Percentiles rank a stretch among this genome's conserved stretches.
Conservation (phyloP, 2,797 vertebrate species). For the Lithobates sylvaticus region DNA sequence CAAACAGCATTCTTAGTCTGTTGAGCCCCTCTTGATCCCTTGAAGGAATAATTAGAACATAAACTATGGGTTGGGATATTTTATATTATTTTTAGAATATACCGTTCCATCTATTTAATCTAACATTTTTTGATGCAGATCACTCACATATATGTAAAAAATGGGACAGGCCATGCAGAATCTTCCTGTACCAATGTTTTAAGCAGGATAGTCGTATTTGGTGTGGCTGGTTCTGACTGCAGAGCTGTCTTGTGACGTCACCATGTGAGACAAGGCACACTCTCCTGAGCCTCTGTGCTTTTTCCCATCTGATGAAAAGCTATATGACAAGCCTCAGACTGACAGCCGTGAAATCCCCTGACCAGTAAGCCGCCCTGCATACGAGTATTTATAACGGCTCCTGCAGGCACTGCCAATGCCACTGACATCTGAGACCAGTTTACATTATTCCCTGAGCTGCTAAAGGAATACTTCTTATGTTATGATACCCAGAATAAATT, state of each 20-base stretch:
- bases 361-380: slow-evolving; percentile 17
- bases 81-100: too few relatives aligned
- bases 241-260: slow-evolving; percentile 36
- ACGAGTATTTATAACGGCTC: slow-evolving; percentile 47
- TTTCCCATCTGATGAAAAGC: slow-evolving; percentile 38
- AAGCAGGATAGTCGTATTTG: background rate
- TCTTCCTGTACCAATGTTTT: background rate
- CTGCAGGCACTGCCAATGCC: slow-evolving; percentile 36
- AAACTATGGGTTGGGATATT: too few relatives aligned
- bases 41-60: too few relatives aligned
- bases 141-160: background rate
- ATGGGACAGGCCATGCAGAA: background rate
- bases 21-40: too few relatives aligned
- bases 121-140: background rate
- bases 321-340: slow-evolving; percentile 36
- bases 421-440: slow-evolving; percentile 49
- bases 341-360: slow-evolving; percentile 48
- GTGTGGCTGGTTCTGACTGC: slow-evolving; percentile 9
- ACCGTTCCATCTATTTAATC: background rate
- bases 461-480: slow-evolving; percentile 15
- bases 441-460: slow-evolving; percentile 34
- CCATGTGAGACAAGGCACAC: slow-evolving; percentile 5
- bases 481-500: slow-evolving; percentile 31
- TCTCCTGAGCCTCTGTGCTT: slow-evolving; percentile 32
- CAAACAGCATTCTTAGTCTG: too few relatives aligned